These are phyloP conservation scores for Saguinus midas DNA, from an alignment of 2,113 vertebrate genomes.

Conservation along the genomic window DNA sequence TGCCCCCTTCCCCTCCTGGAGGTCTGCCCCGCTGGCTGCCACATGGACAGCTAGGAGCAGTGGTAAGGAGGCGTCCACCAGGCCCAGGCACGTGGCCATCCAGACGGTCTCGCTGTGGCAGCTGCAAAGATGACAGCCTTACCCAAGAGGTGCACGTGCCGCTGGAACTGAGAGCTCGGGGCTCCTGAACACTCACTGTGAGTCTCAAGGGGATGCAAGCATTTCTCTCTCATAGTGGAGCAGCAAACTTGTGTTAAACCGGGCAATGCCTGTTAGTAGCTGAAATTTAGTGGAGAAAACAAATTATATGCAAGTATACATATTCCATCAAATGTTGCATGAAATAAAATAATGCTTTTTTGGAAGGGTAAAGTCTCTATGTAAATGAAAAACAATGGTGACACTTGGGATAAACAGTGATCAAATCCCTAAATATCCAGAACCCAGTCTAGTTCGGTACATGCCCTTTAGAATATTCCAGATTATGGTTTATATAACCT, in stretches of 20 bases:
- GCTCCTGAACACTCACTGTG: not conserved
- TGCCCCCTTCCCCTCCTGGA: accelerated
- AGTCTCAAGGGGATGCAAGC: not conserved
- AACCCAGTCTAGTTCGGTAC: accelerated
- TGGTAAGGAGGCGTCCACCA: accelerated
- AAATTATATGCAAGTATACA: accelerated
- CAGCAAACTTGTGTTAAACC: accelerated
- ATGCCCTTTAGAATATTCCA: too few species aligned
- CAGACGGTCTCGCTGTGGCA: accelerated
- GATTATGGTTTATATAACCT: accelerated
- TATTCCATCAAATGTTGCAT: not conserved
- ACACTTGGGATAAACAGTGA: too few species aligned
- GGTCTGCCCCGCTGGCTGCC: not conserved
- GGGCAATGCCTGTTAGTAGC: accelerated
- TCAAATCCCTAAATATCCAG: accelerated
- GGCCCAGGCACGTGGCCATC: accelerated
- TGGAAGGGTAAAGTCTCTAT: not conserved
- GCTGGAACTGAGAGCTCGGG: accelerated
- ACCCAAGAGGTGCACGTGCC: accelerated
- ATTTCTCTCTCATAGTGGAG: accelerated
- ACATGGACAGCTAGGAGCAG: accelerated
- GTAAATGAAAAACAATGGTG: not conserved
- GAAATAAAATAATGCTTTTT: not conserved
- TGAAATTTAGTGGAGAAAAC: not conserved
- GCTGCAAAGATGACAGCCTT: not conserved